These are phyloP conservation scores for Drosophila paranaensis DNA, from an alignment of 2,888 invertebrate species.

Conservation along the genomic window DNA sequence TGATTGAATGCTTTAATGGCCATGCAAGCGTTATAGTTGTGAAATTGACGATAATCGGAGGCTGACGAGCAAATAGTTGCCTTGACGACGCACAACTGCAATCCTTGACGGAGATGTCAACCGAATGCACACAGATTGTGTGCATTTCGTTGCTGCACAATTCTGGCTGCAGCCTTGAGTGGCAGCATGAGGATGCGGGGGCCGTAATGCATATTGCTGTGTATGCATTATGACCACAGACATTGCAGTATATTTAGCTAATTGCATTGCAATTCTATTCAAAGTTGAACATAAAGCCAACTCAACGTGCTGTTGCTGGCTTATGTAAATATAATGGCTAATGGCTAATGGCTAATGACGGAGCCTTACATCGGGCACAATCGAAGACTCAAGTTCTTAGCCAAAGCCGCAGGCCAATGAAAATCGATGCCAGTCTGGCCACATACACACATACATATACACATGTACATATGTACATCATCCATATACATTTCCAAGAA, in stretches of 20 bases:
- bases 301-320: constrained; percentile 16
- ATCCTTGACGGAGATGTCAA: constrained; percentile 4
- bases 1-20: background rate
- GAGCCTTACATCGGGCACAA: constrained; percentile 5
- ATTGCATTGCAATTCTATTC: background rate
- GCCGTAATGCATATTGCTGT: constrained; percentile 1
- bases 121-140: constrained; percentile 3
- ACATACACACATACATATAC: background rate
- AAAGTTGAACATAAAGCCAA: too few relatives aligned
- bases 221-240: constrained; percentile 1
- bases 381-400: constrained; percentile 2
- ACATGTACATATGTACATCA: background rate
- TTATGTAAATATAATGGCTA: background rate
- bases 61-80: background rate
- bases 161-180: constrained; percentile 1
- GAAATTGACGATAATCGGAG: background rate
- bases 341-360: constrained; percentile 2
- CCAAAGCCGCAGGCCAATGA: constrained; percentile 11
- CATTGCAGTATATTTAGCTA: background rate
- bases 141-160: background rate
- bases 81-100: background rate
- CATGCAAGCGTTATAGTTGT: background rate
- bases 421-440: constrained; percentile 18
- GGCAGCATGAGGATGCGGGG: background rate
- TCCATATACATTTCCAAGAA: constrained; percentile 19